Evolutionary conservation across 2,113 vertebrate species (phyloP).

Genomic region (Brienomyrus longianalis): DNA sequence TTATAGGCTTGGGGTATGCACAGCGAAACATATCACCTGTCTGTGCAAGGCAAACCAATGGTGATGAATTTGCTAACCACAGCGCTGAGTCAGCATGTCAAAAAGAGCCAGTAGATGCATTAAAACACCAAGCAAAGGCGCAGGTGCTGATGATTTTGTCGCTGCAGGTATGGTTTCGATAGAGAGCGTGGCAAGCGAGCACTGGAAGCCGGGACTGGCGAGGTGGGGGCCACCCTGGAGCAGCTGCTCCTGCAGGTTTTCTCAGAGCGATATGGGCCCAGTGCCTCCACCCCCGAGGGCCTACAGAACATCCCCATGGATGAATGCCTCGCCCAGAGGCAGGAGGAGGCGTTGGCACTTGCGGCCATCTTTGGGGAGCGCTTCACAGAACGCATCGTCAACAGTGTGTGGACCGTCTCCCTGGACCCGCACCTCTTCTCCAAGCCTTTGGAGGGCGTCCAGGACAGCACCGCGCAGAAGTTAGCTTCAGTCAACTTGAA

Average conservation of each 20-base stretch:
- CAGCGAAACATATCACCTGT: not conserved
- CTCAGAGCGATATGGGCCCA: conserved; percentile 67
- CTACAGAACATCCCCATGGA: conserved; percentile 50
- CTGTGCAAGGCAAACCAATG: not conserved
- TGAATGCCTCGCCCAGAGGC: conserved; percentile 75
- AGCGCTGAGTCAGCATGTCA: not conserved
- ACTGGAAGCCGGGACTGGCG: conserved; percentile 69
- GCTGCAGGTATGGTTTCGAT: conserved; percentile 82
- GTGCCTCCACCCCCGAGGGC: conserved; percentile 50
- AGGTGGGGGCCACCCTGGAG: conserved; percentile 82
- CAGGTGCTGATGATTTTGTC: conserved; percentile 14
- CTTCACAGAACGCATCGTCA: conserved; percentile 82
- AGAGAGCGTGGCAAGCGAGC: conserved; percentile 67
- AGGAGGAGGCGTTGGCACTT: conserved; percentile 84
- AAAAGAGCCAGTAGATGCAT: not conserved
- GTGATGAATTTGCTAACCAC: not conserved
- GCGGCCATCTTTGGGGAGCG: conserved; percentile 86
- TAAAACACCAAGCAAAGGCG: not conserved
- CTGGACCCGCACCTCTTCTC: conserved; percentile 67
- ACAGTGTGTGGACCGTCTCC: conserved; percentile 79
- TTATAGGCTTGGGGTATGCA: not conserved
- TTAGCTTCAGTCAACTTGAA: conserved; percentile 25
- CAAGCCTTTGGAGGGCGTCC: conserved; percentile 41
- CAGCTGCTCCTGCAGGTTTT: conserved; percentile 76
- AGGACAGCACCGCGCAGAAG: conserved; percentile 28